Conservation (phyloP, 2,888 invertebrate species). For the Onchidella celtica region DNA sequence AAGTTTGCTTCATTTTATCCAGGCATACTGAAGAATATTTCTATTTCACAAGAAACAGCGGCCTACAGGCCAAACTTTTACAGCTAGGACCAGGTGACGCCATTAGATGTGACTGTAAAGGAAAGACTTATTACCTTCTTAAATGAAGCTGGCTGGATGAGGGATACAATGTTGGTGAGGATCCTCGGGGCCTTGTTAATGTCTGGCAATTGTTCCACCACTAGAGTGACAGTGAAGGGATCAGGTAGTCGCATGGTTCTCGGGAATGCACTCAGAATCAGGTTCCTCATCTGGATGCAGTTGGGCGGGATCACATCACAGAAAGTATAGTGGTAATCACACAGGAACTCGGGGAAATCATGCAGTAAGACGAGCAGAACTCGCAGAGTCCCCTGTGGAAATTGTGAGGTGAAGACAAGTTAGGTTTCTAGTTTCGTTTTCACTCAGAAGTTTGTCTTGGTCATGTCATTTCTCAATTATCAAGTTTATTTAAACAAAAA, state of each 20-base stretch:
- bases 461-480: too few species aligned
- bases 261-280: slow-evolving; percentile 98
- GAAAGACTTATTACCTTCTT: too few species aligned
- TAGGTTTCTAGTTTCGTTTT: too few species aligned
- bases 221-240: slow-evolving; percentile 98
- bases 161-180: slow-evolving; percentile 90
- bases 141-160: slow-evolving; percentile 93
- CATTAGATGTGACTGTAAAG: too few species aligned
- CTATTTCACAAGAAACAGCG: too few species aligned
- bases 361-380: slow-evolving; percentile 96
- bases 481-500: too few species aligned
- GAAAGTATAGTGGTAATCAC: slow-evolving; percentile 99
- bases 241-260: slow-evolving; percentile 98
- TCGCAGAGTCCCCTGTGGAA: slow-evolving; percentile 86
- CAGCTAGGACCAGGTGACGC: too few species aligned
- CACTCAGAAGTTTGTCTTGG: too few species aligned
- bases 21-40: too few species aligned
- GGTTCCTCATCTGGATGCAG: slow-evolving; percentile 98
- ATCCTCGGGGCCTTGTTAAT: slow-evolving; percentile 86
- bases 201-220: slow-evolving; percentile 81
- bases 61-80: too few species aligned
- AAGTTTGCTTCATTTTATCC: too few species aligned
- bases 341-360: slow-evolving; percentile 99
- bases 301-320: slow-evolving; percentile 99
- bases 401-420: too few species aligned